Base-by-base conservation (phyloP, 1,140 invertebrate species). In the Wasmannia auropunctata region DNA sequence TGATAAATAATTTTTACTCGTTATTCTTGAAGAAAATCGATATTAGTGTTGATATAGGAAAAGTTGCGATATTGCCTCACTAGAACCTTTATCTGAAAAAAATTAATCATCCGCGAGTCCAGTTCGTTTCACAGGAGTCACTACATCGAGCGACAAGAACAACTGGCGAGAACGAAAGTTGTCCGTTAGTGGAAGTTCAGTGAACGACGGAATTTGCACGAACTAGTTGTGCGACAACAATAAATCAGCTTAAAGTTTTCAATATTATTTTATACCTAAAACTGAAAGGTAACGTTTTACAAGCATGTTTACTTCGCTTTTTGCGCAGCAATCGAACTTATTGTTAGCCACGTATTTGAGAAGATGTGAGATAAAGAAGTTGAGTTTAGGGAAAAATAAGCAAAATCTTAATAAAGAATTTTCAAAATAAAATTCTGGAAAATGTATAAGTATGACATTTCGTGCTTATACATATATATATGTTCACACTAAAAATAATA, bases 231-330 rank as follows among this genome's bases (percentile, higher is more conserved):
- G 46, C 63, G 62, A 69, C 62, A 14, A 40, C 62, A 54, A 80
- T 80, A 69, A 80, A 80, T 80, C 77, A 80, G 77, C 31, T 58
- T 22, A 69, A 80, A 80, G 77, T 80, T 80, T 80, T 80, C 19
- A 63, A 80, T 80, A 69, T 80, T 80, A 80, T 80, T 80, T 34
- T n/a, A n/a, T n/a, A 67, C 3, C 62, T 80, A 80, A 28, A 56
- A 14, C 16, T 8, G n/a, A 4, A 11, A 51, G 49, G 34, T 58
- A n/a, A 69, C 63, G 51, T 69, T 80, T 80, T 22, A 54, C 46
- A 40, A 65, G 16, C 31, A 54, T 80, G 62, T 80, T 80, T 80
- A 80, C 63, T 51, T 40, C 22, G 16, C 63, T 69, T 3, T 80
- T 80, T 69, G 31, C 28, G 49, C 16, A 79, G 3, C 34, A 25